These are phyloP conservation scores for Ictalurus furcatus DNA, from an alignment of 2,113 vertebrate genomes.

Conservation along the genomic window DNA sequence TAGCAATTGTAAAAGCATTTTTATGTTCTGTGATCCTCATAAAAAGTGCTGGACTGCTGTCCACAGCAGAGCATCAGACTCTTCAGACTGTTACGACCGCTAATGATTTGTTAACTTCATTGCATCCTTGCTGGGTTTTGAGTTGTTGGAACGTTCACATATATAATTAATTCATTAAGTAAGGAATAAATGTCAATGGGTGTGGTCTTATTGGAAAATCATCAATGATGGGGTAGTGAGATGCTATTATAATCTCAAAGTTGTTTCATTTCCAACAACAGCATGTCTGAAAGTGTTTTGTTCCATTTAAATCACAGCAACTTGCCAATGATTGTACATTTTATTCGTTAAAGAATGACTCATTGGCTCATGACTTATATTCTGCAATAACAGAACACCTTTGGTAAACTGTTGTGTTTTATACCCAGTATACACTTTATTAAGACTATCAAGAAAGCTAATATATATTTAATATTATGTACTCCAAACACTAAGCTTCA, in stretches of 20 bases:
- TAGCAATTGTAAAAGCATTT: not conserved
- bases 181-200: not conserved
- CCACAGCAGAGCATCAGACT: not conserved
- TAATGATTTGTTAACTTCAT: not conserved
- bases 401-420: not conserved
- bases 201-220: not conserved
- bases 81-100: not conserved
- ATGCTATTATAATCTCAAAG: not conserved
- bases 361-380: not conserved
- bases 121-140: not conserved
- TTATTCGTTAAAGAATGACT: not conserved
- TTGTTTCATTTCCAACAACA: not conserved
- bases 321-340: not conserved
- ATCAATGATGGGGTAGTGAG: not conserved
- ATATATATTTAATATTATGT: not conserved
- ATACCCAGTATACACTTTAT: not conserved
- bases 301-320: not conserved
- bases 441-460: not conserved
- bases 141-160: slow-evolving; percentile 1
- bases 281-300: not conserved
- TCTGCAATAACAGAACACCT: not conserved
- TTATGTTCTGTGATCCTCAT: not conserved
- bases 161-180: not conserved
- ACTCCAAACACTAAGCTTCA: not conserved
- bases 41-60: not conserved